Conservation (phyloP, 1,140 invertebrate species). For the Dendrolimus kikuchii region DNA sequence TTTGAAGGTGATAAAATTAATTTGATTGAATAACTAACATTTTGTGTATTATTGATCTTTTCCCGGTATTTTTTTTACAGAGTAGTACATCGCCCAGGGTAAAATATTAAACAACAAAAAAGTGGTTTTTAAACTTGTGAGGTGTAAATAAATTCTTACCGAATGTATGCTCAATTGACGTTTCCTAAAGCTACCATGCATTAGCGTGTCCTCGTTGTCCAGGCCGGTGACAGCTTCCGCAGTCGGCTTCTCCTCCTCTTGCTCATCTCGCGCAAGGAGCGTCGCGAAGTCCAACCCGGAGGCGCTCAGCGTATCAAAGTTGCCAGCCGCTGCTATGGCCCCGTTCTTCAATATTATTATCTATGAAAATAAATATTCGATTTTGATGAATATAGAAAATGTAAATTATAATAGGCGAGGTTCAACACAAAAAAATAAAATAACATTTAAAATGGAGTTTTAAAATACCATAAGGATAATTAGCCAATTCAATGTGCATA, state of each 20-base stretch:
- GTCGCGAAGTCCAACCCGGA: constrained; percentile 78
- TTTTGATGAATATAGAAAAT: neutral
- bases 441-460: no score
- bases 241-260: constrained; percentile 51
- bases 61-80: no score
- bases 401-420: no score
- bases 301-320: constrained; percentile 75
- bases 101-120: no score
- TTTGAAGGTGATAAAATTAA: no score
- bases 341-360: constrained; percentile 78
- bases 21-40: no score
- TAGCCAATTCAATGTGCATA: no score
- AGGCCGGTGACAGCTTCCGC: constrained; percentile 23
- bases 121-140: no score
- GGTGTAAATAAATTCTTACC: constrained; percentile 30
- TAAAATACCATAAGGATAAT: no score
- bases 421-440: no score
- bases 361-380: constrained; percentile 20
- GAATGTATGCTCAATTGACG: constrained; percentile 69
- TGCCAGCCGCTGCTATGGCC: constrained; percentile 73
- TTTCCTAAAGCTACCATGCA: constrained; percentile 58
- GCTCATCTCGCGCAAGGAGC: constrained; percentile 70
- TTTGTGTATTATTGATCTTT: no score
- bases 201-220: constrained; percentile 32
- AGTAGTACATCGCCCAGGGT: no score